phyloP scores from a whole-genome alignment of 1,140 invertebrate species.

The Sarcophaga peregrina region DNA sequence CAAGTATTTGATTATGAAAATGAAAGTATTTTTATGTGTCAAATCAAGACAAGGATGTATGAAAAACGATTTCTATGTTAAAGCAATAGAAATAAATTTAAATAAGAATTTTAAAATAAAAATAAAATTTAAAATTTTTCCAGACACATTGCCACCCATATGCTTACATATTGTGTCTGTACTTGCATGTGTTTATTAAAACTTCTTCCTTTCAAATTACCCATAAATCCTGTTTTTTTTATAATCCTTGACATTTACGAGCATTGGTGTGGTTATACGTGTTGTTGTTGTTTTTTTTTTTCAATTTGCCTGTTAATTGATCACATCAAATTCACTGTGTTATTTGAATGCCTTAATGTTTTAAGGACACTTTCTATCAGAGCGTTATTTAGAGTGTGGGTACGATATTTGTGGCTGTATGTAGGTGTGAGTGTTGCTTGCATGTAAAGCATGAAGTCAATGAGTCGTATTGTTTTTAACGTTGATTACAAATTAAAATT shows the following conservation, averaged over 20 bases:
- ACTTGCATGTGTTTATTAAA: too few relatives aligned
- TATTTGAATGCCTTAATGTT: not conserved
- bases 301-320: not conserved
- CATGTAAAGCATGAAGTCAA: not conserved
- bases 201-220: too few relatives aligned
- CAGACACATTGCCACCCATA: too few relatives aligned
- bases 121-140: too few relatives aligned
- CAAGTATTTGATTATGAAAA: not conserved
- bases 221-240: too few relatives aligned
- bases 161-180: too few relatives aligned
- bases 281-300: not conserved
- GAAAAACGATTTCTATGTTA: too few relatives aligned
- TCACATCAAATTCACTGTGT: not conserved
- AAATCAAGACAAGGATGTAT: not conserved
- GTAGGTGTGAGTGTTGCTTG: not conserved
- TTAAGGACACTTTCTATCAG: not conserved
- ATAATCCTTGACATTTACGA: too few relatives aligned
- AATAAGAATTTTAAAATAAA: too few relatives aligned
- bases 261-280: not conserved
- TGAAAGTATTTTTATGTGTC: not conserved
- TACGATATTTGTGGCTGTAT: not conserved
- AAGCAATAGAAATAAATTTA: too few relatives aligned
- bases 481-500: constrained; percentile 3
- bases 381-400: too few relatives aligned
- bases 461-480: not conserved